A percentile compares a stretch with the other conserved stretches of the same genome.
Evolutionary conservation across 1,140 invertebrate genomes (phyloP).

Genomic region (Scaptodrosophila lebanonensis): DNA sequence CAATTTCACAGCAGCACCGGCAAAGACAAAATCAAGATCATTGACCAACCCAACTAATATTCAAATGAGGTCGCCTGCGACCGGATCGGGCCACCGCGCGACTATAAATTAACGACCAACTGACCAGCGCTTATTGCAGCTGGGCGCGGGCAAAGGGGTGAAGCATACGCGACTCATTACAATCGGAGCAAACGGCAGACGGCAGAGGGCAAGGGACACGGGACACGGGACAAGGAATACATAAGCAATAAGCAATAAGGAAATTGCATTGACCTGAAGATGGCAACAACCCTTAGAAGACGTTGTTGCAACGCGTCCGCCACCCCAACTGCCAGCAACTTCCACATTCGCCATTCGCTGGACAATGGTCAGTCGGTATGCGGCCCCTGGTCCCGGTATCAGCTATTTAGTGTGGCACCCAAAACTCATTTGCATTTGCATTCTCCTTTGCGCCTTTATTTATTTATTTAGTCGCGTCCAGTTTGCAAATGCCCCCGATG

Average conservation of each 20-base stretch:
- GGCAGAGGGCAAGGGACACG: slow-evolving; percentile 2
- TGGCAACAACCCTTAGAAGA: slow-evolving; percentile 4
- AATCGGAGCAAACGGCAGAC: slow-evolving; percentile 49
- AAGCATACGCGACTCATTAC: slow-evolving; percentile 52
- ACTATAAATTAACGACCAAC: background rate
- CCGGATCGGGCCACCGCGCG: slow-evolving; percentile 36
- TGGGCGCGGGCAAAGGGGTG: slow-evolving; percentile 20
- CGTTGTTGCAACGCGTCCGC: too few relatives aligned
- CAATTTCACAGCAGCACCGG: slow-evolving; percentile 38
- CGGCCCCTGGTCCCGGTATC: background rate
- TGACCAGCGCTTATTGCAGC: slow-evolving; percentile 16
- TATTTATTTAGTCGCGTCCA: slow-evolving; percentile 25
- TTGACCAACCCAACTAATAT: slow-evolving; percentile 65
- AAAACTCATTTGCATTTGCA: slow-evolving; percentile 43
- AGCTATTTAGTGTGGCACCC: slow-evolving; percentile 23
- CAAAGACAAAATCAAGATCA: slow-evolving; percentile 47
- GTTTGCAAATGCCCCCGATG: slow-evolving; percentile 16
- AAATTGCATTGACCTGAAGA: slow-evolving; percentile 47
- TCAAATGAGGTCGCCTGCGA: slow-evolving; percentile 68
- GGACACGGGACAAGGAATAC: background rate
- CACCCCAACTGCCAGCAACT: too few relatives aligned
- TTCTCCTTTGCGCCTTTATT: slow-evolving; percentile 34
- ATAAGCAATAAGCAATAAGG: background rate
- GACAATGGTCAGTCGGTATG: slow-evolving; percentile 45
- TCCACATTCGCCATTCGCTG: slow-evolving; percentile 12